These are phyloP conservation scores for Micromys minutus DNA, from an alignment of 2,113 vertebrate genomes.

Conservation along the genomic window DNA sequence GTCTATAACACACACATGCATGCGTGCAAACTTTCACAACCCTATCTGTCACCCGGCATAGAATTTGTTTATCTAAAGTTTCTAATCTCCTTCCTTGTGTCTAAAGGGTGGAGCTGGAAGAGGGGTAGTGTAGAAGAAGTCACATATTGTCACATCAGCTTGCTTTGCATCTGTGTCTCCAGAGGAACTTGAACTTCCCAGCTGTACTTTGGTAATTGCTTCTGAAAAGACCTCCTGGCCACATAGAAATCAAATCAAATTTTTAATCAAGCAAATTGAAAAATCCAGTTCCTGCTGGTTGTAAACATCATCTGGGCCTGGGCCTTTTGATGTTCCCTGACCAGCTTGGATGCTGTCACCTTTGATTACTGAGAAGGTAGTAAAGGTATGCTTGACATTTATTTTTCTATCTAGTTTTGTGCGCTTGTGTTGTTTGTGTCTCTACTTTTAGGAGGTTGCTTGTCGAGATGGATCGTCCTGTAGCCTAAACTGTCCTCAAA, in stretches of 20 bases:
- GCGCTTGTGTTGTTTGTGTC: no score
- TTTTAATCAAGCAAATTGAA: neutral
- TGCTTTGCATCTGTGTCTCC: neutral
- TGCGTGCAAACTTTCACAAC: no score
- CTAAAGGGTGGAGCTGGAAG: neutral
- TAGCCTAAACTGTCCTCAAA: neutral
- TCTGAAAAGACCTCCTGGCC: neutral
- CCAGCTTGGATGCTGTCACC: neutral
- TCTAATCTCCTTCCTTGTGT: neutral
- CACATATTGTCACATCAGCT: neutral
- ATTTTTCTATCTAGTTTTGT: neutral
- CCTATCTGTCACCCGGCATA: neutral
- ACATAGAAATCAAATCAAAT: neutral
- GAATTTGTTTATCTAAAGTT: neutral
- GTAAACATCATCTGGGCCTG: neutral
- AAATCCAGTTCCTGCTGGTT: neutral
- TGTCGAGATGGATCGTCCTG: no score
- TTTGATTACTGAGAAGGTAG: neutral
- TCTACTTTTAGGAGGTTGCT: neutral
- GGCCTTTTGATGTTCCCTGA: neutral
- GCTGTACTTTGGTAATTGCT: neutral
- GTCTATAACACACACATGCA: neutral
- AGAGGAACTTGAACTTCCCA: neutral
- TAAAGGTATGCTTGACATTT: slow-evolving; percentile 55
- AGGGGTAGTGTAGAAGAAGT: neutral